Percentiles rank a stretch among this genome's conserved stretches.
Conservation (phyloP, 2,113 vertebrate genomes). For the Odocoileus hemionus region DNA sequence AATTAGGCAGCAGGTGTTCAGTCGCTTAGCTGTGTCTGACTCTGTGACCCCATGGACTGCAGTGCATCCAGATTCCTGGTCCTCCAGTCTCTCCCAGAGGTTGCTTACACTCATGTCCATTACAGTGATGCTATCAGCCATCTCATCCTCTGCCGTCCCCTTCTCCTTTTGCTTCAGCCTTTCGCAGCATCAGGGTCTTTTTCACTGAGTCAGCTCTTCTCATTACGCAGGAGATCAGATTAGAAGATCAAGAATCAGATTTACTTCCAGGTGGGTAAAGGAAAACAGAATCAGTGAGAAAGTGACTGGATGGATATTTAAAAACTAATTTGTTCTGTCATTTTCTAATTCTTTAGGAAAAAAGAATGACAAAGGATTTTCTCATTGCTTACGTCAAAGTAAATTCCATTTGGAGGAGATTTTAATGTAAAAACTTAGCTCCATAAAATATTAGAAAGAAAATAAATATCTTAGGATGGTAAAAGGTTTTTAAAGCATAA, state of each 20-base stretch:
- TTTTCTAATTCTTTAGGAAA: not conserved
- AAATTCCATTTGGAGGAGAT: not conserved
- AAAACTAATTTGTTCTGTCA: not conserved
- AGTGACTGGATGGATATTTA: not conserved
- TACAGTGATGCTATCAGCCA: not conserved
- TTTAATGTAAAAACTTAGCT: not conserved
- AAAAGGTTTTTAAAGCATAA: not conserved
- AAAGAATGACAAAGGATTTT: not conserved
- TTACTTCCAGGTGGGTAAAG: not conserved
- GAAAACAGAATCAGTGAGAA: not conserved
- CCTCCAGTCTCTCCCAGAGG: not conserved
- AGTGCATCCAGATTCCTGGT: not conserved
- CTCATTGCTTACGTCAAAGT: not conserved
- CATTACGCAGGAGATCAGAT: not conserved
- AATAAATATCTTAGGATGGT: not conserved
- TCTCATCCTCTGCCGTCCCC: not conserved
- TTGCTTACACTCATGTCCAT: not conserved
- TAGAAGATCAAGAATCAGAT: not conserved
- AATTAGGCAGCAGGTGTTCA: not conserved
- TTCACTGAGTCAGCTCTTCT: not conserved
- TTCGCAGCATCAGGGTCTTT: not conserved
- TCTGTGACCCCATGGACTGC: not conserved
- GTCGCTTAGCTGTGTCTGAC: not conserved
- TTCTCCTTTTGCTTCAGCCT: not conserved
- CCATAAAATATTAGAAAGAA: not conserved